These are phyloP conservation scores for Uropetala carovei DNA, from an alignment of 2,888 invertebrate genomes.

Conservation along the genomic window DNA sequence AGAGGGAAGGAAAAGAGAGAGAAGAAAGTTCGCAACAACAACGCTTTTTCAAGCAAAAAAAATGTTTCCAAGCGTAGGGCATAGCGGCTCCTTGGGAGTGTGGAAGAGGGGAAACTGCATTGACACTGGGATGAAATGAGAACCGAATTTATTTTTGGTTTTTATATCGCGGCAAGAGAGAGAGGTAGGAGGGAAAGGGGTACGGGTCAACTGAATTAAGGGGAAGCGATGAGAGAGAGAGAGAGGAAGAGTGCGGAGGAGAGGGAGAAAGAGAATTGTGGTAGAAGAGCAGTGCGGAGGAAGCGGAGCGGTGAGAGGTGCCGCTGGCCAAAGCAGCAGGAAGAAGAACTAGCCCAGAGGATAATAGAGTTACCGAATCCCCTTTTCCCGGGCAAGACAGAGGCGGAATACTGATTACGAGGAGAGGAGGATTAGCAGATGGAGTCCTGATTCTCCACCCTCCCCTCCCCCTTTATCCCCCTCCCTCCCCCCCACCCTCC, in stretches of 20 bases:
- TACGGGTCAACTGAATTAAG: neutral
- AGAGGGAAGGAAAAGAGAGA: neutral
- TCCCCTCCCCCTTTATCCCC: neutral
- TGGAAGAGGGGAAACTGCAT: neutral
- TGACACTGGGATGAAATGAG: conserved; percentile 1
- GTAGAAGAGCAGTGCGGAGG: neutral
- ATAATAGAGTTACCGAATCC: conserved; percentile 62
- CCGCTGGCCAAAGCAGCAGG: neutral
- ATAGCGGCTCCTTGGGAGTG: neutral
- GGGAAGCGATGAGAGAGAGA: neutral
- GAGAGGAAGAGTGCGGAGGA: neutral
- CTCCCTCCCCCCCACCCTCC: neutral
- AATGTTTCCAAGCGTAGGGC: neutral
- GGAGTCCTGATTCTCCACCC: neutral
- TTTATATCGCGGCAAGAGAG: neutral
- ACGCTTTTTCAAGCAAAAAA: neutral
- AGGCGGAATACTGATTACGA: conserved; percentile 53
- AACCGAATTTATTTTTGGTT: neutral
- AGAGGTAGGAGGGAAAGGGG: neutral
- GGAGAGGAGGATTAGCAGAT: conserved; percentile 51
- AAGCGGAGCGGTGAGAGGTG: neutral
- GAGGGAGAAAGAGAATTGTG: neutral
- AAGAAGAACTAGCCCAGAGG: conserved; percentile 16
- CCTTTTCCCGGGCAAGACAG: conserved; percentile 46
- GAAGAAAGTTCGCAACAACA: neutral